Conservation (phyloP, 2,113 vertebrate genomes). For the Rhodinocichla rosea region DNA sequence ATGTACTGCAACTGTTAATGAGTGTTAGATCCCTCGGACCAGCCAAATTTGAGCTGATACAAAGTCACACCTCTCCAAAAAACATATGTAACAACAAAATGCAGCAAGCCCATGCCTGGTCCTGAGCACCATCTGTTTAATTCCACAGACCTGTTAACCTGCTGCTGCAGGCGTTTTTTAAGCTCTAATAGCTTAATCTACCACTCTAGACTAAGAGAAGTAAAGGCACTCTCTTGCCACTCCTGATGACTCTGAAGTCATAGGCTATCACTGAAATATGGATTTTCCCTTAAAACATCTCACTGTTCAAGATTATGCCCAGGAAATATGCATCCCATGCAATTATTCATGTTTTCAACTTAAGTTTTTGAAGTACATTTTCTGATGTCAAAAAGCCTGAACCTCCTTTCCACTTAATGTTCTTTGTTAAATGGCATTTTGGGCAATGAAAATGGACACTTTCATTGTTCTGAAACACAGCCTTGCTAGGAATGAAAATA, state of each 20-base stretch:
- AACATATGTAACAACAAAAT: background rate
- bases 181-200: background rate
- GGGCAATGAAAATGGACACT: background rate
- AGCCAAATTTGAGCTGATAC: background rate
- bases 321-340: background rate
- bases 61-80: background rate
- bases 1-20: background rate
- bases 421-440: background rate
- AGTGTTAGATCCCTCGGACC: background rate
- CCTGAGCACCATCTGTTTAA: background rate
- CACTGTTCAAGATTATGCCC: background rate
- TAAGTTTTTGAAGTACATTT: background rate
- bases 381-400: background rate
- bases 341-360: background rate
- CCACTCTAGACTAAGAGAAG: background rate
- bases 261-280: background rate
- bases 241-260: background rate
- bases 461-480: background rate
- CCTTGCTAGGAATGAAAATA: background rate
- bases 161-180: background rate
- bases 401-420: background rate
- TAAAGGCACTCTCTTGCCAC: background rate
- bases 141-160: background rate
- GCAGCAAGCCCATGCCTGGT: background rate
- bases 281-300: background rate